Evolutionary conservation across 2,797 vertebrate species (phyloP).

Genomic region (Denticeps clupeoides): DNA sequence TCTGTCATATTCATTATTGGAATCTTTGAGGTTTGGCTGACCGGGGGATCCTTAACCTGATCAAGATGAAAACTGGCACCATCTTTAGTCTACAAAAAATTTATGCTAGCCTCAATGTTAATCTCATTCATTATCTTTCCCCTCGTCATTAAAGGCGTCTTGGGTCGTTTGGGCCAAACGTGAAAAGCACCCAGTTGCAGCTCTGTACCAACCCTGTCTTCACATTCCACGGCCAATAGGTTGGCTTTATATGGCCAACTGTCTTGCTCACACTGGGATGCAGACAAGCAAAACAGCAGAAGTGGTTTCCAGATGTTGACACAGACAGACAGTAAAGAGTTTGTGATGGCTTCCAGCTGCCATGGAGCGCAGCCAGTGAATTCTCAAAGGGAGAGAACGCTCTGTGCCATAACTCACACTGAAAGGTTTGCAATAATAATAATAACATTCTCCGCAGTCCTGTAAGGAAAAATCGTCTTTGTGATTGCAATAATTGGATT

Average conservation of each 20-base stretch:
- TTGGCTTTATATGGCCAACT: conserved; percentile 44
- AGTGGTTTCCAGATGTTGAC: conserved; percentile 80
- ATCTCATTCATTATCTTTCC: conserved; percentile 18
- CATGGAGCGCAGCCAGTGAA: conserved; percentile 64
- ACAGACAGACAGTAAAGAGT: conserved; percentile 84
- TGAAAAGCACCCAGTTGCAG: conserved; percentile 20
- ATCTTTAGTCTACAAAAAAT: too few species aligned
- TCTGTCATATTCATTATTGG: too few species aligned
- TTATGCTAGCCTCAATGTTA: conserved; percentile 18
- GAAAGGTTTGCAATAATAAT: conserved; percentile 70
- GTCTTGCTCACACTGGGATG: conserved; percentile 31
- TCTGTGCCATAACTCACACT: conserved; percentile 70
- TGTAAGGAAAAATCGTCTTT: conserved; percentile 62
- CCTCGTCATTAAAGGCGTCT: conserved; percentile 19
- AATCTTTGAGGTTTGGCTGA: too few species aligned
- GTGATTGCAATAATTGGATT: conserved; percentile 65
- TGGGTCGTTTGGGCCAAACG: conserved; percentile 20
- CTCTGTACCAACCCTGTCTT: conserved; percentile 17
- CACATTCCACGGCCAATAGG: conserved; percentile 36
- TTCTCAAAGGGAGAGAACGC: conserved; percentile 64
- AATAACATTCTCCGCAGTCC: conserved; percentile 58
- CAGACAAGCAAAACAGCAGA: conserved; percentile 46
- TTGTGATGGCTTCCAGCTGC: conserved; percentile 94
- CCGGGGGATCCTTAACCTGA: too few species aligned
- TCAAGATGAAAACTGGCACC: too few species aligned